Evolutionary conservation across 2,797 vertebrate genomes (phyloP).

Genomic region (Lophius americanus): DNA sequence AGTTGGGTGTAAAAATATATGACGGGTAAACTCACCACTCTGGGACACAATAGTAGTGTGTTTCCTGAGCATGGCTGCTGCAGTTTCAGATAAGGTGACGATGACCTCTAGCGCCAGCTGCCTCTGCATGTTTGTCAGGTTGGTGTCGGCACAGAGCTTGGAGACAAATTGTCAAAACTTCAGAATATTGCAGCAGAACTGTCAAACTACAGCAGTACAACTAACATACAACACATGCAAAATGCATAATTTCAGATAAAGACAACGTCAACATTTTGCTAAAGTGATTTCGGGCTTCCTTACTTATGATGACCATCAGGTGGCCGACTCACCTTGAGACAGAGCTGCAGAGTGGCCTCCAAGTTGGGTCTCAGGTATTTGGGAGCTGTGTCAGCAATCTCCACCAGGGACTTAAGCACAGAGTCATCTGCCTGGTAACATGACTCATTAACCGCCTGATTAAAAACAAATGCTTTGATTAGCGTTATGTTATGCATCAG

Average conservation of each 20-base stretch:
- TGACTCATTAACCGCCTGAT: constrained; percentile 94
- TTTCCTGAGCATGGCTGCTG: constrained; percentile 96
- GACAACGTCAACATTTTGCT: too few species aligned
- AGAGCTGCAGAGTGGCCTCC: constrained; percentile 94
- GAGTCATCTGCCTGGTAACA: constrained; percentile 97
- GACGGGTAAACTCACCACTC: constrained; percentile 85
- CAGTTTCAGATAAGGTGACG: constrained; percentile 96
- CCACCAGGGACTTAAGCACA: constrained; percentile 96
- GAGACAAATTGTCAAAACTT: neutral
- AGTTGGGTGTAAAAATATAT: accelerated
- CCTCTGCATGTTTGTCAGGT: constrained; percentile 95
- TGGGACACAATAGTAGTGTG: constrained; percentile 94
- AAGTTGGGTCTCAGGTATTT: constrained; percentile 96
- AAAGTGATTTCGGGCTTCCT: neutral
- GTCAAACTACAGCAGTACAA: neutral
- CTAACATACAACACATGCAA: too few species aligned
- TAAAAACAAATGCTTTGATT: constrained; percentile 6
- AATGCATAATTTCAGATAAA: too few species aligned
- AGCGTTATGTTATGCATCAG: neutral
- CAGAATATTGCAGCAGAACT: neutral
- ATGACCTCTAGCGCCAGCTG: constrained; percentile 97
- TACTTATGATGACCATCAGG: neutral
- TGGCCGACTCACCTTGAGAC: constrained; percentile 87
- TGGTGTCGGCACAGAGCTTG: constrained; percentile 92
- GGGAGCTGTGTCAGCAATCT: constrained; percentile 96